Conservation (phyloP, 2,113 vertebrate species). For the Lagopus leucura region DNA sequence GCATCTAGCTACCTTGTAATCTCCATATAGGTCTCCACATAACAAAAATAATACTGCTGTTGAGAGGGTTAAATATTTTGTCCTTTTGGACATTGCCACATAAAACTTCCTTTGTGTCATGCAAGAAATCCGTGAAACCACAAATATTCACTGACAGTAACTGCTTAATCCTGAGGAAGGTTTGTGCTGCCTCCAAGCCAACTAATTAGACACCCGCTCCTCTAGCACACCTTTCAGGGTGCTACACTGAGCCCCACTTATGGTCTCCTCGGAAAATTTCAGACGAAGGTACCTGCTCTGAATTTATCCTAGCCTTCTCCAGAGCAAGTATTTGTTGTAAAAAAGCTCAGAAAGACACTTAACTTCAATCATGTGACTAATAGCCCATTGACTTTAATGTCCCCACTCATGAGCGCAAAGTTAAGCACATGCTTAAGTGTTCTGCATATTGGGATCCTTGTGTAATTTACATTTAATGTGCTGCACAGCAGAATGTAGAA, state of each 20-base stretch:
- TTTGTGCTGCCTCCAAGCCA: background rate
- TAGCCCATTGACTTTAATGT: slow-evolving; percentile 55
- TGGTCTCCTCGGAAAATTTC: background rate
- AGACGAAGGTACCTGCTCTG: background rate
- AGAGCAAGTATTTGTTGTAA: background rate
- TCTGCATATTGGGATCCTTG: slow-evolving; percentile 27
- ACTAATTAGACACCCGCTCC: background rate
- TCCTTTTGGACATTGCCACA: background rate
- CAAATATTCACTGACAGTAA: background rate
- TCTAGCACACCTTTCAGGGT: background rate
- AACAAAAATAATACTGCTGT: background rate
- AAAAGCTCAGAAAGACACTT: slow-evolving; percentile 28
- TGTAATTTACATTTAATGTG: slow-evolving; percentile 53
- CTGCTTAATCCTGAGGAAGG: background rate
- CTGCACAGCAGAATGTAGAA: background rate
- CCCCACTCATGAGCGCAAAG: slow-evolving; percentile 16
- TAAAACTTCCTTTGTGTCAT: background rate
- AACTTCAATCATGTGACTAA: slow-evolving; percentile 34
- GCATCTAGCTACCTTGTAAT: background rate
- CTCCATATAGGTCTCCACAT: background rate
- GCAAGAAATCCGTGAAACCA: background rate
- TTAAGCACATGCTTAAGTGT: slow-evolving; percentile 39
- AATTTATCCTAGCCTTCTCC: background rate
- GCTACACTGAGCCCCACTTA: background rate
- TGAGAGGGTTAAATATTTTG: background rate